A percentile compares a stretch with the other conserved stretches of the same genome.
phyloP scores from a whole-genome alignment of 2,797 vertebrate genomes.

The Chelonia mydas region DNA sequence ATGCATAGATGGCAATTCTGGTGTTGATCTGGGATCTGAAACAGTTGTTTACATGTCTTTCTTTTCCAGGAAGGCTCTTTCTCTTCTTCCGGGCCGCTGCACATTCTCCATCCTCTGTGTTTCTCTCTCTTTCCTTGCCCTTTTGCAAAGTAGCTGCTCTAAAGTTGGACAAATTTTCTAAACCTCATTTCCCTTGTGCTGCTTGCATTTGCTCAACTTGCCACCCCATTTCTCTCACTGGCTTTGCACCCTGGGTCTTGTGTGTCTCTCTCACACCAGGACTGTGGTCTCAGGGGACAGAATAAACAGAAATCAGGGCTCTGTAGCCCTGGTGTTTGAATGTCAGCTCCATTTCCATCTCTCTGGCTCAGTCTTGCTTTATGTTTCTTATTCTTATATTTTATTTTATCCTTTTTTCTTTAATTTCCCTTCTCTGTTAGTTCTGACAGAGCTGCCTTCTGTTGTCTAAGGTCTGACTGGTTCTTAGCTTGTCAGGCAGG shows the following conservation, averaged over 20 bases:
- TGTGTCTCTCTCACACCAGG: neutral
- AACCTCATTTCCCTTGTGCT: neutral
- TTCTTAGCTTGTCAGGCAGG: neutral
- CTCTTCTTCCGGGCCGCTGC: neutral
- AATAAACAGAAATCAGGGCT: neutral
- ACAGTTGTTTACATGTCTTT: neutral
- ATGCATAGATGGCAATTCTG: neutral
- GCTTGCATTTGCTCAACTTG: neutral
- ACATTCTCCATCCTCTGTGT: neutral
- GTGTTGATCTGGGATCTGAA: neutral
- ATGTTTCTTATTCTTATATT: neutral
- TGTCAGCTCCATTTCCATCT: neutral
- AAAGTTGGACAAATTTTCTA: no score
- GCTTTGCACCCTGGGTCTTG: neutral
- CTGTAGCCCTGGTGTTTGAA: neutral
- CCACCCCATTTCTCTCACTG: fast-evolving
- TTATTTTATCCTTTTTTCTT: neutral
- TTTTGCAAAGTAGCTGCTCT: neutral
- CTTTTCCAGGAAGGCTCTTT: neutral
- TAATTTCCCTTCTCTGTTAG: neutral
- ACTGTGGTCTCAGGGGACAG: neutral
- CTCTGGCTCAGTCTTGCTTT: neutral
- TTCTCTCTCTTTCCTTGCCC: neutral
- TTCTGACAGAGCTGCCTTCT: neutral
- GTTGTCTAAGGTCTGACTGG: neutral